Percentiles rank a stretch among this genome's conserved stretches.
Evolutionary conservation across 2,888 invertebrate species (phyloP).

Genomic region (Nowickia ferox): DNA sequence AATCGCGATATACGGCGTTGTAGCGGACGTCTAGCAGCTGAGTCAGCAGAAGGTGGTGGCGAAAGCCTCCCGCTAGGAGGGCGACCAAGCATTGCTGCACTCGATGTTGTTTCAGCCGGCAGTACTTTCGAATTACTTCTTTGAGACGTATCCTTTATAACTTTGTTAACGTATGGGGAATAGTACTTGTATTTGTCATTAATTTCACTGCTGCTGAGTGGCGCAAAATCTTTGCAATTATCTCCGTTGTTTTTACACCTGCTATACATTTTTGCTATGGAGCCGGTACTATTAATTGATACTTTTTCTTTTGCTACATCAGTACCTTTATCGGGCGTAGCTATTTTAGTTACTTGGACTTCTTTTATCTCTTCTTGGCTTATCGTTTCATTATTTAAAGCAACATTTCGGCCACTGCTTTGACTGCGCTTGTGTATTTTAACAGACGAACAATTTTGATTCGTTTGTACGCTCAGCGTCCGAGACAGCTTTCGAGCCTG

Average conservation of each 20-base stretch:
- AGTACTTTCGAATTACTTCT: conserved; percentile 77
- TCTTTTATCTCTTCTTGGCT: conserved; percentile 55
- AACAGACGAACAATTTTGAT: conserved; percentile 67
- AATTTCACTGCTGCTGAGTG: conserved; percentile 80
- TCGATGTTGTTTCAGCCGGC: conserved; percentile 74
- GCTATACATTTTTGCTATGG: conserved; percentile 76
- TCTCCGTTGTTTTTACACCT: conserved; percentile 80
- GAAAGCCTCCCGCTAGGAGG: conserved; percentile 81
- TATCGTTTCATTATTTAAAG: neutral
- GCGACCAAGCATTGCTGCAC: conserved; percentile 76
- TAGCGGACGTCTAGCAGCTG: conserved; percentile 81
- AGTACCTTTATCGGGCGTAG: conserved; percentile 6
- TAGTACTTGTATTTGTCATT: conserved; percentile 83
- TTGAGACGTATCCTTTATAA: conserved; percentile 68
- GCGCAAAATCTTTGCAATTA: conserved; percentile 77
- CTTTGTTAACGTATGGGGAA: conserved; percentile 80
- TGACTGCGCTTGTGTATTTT: conserved; percentile 82
- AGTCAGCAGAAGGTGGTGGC: conserved; percentile 76
- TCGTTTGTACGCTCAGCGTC: conserved; percentile 84
- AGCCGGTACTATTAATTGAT: neutral
- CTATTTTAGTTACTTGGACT: neutral
- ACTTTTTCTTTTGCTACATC: conserved; percentile 24
- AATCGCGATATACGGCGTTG: conserved; percentile 89
- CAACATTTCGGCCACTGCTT: conserved; percentile 82
- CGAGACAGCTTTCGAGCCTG: conserved; percentile 88